These are phyloP conservation scores for Apaloderma vittatum DNA, from an alignment of 2,113 vertebrate species.

Conservation along the genomic window DNA sequence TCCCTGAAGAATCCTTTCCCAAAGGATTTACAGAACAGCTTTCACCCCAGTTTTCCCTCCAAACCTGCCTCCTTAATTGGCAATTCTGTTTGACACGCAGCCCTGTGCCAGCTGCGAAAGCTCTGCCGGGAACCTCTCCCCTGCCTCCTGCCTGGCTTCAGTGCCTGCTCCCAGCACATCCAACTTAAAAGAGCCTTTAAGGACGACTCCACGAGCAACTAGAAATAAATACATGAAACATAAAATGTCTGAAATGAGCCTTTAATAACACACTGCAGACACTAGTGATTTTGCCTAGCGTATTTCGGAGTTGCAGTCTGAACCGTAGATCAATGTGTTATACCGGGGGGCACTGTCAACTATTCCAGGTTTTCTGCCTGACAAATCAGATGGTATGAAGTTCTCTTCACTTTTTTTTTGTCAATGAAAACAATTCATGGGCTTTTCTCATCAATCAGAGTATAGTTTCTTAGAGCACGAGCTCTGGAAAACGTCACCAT, in stretches of 20 bases:
- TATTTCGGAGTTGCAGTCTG: neutral
- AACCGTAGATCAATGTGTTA: neutral
- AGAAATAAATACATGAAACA: slow-evolving; percentile 43
- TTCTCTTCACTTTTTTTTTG: neutral
- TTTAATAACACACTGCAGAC: slow-evolving; percentile 25
- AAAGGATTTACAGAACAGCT: neutral
- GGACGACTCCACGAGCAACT: neutral
- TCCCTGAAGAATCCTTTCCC: neutral
- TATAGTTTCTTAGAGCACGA: neutral
- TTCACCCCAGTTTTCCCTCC: neutral
- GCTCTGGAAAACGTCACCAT: neutral
- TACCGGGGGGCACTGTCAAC: neutral
- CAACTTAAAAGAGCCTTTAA: neutral
- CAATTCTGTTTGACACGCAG: neutral
- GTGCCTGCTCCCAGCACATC: neutral
- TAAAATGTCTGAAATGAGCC: neutral
- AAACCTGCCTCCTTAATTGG: neutral
- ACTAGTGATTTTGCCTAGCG: neutral
- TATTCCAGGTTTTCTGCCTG: neutral
- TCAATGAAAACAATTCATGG: neutral
- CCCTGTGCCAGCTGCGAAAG: neutral
- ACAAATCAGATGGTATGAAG: neutral
- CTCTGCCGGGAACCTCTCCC: neutral
- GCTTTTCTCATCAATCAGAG: neutral
- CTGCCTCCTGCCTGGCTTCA: neutral